A percentile compares a stretch with the other conserved stretches of the same genome.
These are phyloP conservation scores for Scomber scombrus DNA, from an alignment of 2,113 vertebrate genomes.

Conservation along the genomic window DNA sequence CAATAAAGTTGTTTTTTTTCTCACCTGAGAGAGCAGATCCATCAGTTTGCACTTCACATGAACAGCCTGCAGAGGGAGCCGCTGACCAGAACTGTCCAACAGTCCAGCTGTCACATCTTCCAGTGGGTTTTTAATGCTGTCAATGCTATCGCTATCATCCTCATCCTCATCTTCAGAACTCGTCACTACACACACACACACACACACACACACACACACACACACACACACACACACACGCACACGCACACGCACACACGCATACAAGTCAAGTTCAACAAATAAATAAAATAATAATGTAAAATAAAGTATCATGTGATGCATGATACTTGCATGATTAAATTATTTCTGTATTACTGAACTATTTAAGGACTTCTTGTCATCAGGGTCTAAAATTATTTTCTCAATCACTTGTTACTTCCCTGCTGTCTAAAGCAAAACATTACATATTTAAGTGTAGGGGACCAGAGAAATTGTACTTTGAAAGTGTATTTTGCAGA, in stretches of 20 bases:
- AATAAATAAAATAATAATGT: too few relatives aligned
- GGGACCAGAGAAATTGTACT: not conserved
- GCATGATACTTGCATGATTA: too few relatives aligned
- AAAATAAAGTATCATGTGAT: too few relatives aligned
- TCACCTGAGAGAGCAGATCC: slow-evolving; percentile 88
- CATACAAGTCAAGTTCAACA: too few relatives aligned
- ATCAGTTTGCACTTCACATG: slow-evolving; percentile 88
- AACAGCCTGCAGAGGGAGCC: slow-evolving; percentile 84
- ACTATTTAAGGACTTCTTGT: too few relatives aligned
- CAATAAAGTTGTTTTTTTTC: not conserved
- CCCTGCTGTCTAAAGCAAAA: too few relatives aligned
- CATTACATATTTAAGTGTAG: too few relatives aligned
- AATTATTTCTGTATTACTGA: too few relatives aligned
- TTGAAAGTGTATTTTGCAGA: not conserved
- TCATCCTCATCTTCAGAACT: slow-evolving; percentile 14
- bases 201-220: slow-evolving; percentile 12
- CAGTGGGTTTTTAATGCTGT: slow-evolving; percentile 57
- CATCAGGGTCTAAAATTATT: too few relatives aligned
- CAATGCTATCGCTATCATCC: too few relatives aligned
- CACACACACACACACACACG: slow-evolving; percentile 1
- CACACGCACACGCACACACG: slow-evolving; percentile 14
- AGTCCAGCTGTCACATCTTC: slow-evolving; percentile 81
- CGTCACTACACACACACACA: slow-evolving; percentile 17
- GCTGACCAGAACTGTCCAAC: slow-evolving; percentile 84
- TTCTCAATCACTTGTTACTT: too few relatives aligned